A percentile compares a stretch with the other conserved stretches of the same genome.
Conservation (phyloP, 2,797 vertebrate species). For the Sebastes glaucus region DNA sequence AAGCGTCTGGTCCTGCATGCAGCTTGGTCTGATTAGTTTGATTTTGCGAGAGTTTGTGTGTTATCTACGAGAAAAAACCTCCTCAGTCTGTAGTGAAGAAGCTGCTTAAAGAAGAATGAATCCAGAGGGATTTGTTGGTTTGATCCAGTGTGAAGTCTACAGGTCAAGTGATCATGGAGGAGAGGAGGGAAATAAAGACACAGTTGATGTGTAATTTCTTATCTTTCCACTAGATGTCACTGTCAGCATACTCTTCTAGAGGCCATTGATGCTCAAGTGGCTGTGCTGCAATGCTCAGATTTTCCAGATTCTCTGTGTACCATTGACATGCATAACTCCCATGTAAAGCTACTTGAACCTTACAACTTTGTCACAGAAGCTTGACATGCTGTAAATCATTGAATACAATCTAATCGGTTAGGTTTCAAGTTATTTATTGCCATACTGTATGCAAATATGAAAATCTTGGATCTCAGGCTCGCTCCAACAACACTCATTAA, state of each 20-base stretch:
- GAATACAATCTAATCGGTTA: not conserved
- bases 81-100: not conserved
- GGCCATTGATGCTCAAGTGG: not conserved
- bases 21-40: conserved; percentile 14
- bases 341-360: not conserved
- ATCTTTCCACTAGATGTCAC: conserved; percentile 65
- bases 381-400: not conserved
- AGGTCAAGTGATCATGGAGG: not conserved
- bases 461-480: not conserved
- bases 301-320: not conserved
- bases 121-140: not conserved
- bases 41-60: not conserved
- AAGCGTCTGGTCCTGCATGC: conserved; percentile 10
- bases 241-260: not conserved
- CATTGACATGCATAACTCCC: not conserved
- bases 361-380: not conserved
- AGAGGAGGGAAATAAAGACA: not conserved
- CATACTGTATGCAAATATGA: not conserved
- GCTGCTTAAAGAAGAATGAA: not conserved
- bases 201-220: conserved; percentile 9
- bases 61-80: not conserved
- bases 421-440: not conserved
- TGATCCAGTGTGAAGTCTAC: not conserved
- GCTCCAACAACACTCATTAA: not conserved
- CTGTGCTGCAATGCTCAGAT: not conserved